phyloP scores from a whole-genome alignment of 2,888 invertebrate species.

The Himalopsyche japonica region DNA sequence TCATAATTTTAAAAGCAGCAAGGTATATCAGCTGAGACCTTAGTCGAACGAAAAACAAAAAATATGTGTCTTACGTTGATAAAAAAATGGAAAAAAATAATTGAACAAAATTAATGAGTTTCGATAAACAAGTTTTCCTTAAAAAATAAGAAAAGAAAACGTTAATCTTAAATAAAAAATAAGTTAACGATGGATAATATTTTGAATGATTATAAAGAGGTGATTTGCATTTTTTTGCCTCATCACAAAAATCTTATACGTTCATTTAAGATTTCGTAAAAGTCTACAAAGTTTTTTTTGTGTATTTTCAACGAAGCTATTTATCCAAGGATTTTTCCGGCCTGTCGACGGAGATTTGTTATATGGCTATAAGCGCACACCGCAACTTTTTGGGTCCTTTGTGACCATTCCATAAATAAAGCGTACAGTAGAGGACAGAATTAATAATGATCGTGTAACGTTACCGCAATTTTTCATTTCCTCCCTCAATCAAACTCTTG shows the following conservation, averaged over 20 bases:
- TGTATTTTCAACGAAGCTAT: slow-evolving; percentile 20
- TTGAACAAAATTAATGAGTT: slow-evolving; percentile 1
- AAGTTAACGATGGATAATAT: neutral
- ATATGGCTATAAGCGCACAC: slow-evolving; percentile 5
- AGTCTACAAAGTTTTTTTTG: slow-evolving; percentile 19
- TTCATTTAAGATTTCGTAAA: neutral
- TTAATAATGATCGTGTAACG: slow-evolving; percentile 27
- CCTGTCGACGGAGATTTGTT: slow-evolving; percentile 14
- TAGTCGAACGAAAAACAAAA: no score
- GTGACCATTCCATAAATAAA: slow-evolving; percentile 25
- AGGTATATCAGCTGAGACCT: no score
- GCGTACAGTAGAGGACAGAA: slow-evolving; percentile 28
- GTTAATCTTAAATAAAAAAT: neutral
- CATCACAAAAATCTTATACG: neutral
- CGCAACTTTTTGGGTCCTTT: slow-evolving; percentile 13
- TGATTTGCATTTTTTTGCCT: neutral
- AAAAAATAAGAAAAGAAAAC: neutral
- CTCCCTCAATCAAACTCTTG: slow-evolving; percentile 1
- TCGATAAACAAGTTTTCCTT: neutral
- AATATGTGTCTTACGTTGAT: no score
- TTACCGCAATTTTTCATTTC: slow-evolving; percentile 3
- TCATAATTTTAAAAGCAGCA: no score
- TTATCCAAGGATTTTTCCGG: slow-evolving; percentile 28
- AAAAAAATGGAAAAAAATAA: neutral
- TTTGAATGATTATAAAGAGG: neutral